A percentile compares a stretch with the other conserved stretches of the same genome.
phyloP scores from a whole-genome alignment of 2,888 invertebrate species.

The Masnerella sp. region DNA sequence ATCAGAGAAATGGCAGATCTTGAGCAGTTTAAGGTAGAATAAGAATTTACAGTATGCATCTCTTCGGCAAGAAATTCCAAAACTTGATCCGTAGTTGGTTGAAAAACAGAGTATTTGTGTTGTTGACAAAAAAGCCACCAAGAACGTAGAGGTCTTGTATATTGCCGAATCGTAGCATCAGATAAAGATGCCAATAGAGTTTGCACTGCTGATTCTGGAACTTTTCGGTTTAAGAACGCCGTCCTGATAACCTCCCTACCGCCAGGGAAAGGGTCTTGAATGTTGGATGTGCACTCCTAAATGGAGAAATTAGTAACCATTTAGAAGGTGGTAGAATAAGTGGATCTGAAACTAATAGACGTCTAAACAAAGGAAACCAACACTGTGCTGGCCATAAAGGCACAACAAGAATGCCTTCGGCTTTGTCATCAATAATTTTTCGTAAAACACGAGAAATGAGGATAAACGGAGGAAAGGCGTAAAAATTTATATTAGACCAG shows the following conservation, averaged over 20 bases:
- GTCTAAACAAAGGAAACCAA: neutral
- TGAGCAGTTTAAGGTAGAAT: neutral
- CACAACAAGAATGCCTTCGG: neutral
- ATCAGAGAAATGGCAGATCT: neutral
- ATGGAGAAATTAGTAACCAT: neutral
- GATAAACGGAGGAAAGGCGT: too few relatives aligned
- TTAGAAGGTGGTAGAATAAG: neutral
- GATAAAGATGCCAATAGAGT: conserved; percentile 37
- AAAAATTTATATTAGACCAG: too few relatives aligned
- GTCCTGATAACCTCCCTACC: conserved; percentile 5
- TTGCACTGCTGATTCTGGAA: neutral
- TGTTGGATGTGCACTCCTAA: neutral
- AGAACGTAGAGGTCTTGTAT: conserved; percentile 28
- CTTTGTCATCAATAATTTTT: neutral
- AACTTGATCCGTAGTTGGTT: neutral
- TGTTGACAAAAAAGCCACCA: conserved; percentile 45
- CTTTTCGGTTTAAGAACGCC: neutral
- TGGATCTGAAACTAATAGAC: neutral
- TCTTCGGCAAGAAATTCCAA: conserved; percentile 33
- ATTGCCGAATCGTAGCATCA: conserved; percentile 41
- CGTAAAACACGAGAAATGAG: neutral
- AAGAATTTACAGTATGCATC: neutral
- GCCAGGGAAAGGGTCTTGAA: neutral
- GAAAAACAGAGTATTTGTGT: conserved; percentile 6
- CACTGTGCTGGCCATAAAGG: neutral